Evolutionary conservation across 2,797 vertebrate species (phyloP), one percentile per base, ranked within the genome.

Genomic region (Melanotaenia trifasciata): DNA sequence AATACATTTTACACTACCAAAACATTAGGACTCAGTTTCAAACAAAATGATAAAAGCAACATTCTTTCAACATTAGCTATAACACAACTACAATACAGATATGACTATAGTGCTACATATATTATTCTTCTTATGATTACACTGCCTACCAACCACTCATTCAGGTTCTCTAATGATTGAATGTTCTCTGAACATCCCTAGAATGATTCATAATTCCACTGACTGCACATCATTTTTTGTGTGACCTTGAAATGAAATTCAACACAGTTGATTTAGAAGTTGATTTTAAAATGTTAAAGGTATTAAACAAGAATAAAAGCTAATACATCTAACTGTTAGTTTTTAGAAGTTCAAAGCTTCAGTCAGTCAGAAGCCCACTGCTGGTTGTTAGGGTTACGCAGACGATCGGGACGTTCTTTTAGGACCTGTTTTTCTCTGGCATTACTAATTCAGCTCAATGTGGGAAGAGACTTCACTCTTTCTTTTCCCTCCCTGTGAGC

Each of bases 381-480:
- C 71, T 79, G 43, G 80, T 87, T 64, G 65, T 79, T 84, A 67
- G 81, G 76, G 87, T 84, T 90, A 89, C 86, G 80, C 79, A 74
- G 90, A 81, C 82, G 89, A 91, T 90, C 80, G 72, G 80, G 84
- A 86, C 86, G 86, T 85, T 90, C 84, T 89, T 93, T 91, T 72
- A 74, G 89, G 86, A 91, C 81, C 84, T 89, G 91, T 92, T 90
- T 93, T 91, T 92, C 88, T 88, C 87, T 72, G 79, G 88, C 82
- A 90, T 94, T 93, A 91, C 92, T 92, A 91, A 94, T 93, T 94
- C 91, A 92, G 85, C 88, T 92, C 81, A 84, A 86, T 93, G 92
- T 92, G 92, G 90, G 90, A 94, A 93, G 90, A 91, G 77, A 81
- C 86, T 90, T 68, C 63, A 36, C 84, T 87, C 76, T 68, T 78